Conservation (phyloP, 2,113 vertebrate genomes). For the Larimichthys polyactis region DNA sequence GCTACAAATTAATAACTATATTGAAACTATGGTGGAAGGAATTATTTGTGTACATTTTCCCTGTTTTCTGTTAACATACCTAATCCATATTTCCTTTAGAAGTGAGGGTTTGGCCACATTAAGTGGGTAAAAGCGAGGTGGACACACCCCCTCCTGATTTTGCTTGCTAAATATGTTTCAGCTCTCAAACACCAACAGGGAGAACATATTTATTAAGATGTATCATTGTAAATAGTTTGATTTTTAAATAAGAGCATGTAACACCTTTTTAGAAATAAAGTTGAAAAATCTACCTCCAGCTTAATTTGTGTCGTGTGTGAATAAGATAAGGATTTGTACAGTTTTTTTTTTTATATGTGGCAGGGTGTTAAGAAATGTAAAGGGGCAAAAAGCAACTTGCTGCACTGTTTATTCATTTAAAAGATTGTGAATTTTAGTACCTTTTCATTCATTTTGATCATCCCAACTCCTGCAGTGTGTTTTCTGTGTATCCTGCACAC, state of each 20-base stretch:
- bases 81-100: constrained; percentile 55
- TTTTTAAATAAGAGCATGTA: constrained; percentile 78
- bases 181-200: constrained; percentile 52
- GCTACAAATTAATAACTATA: constrained; percentile 25
- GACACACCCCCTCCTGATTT: constrained; percentile 28
- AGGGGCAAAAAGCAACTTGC: background rate
- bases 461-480: too few species aligned
- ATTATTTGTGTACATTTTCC: constrained; percentile 25
- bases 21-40: constrained; percentile 38
- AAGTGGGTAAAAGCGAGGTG: constrained; percentile 41
- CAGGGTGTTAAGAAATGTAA: background rate
- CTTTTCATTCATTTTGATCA: background rate
- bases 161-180: constrained; percentile 65
- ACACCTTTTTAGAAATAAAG: constrained; percentile 80
- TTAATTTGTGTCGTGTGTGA: background rate
- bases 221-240: constrained; percentile 81
- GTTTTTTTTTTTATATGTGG: background rate
- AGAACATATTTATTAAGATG: constrained; percentile 79
- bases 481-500: too few species aligned
- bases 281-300: constrained; percentile 49
- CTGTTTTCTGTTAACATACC: constrained; percentile 51
- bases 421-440: background rate
- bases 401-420: background rate
- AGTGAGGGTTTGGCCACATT: constrained; percentile 47
- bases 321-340: background rate